Evolutionary conservation across 2,797 vertebrate species (phyloP).

Genomic region (Sitta carolinensis): DNA sequence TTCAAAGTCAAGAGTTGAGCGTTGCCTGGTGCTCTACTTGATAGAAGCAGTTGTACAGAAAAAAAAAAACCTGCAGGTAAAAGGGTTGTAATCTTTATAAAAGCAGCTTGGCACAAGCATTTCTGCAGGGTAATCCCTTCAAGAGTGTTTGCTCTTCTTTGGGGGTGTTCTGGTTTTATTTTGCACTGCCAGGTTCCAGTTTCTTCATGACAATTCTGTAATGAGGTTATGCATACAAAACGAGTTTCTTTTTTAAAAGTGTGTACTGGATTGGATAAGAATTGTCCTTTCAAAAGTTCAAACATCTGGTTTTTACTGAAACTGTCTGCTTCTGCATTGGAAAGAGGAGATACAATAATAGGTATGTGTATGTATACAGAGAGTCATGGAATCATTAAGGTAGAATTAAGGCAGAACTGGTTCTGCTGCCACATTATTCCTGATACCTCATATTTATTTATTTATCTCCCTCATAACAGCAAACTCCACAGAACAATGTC

Average conservation of each 20-base stretch:
- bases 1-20: background rate
- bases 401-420: no score
- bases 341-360: background rate
- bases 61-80: no score
- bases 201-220: background rate
- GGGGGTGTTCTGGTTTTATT: background rate
- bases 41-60: background rate
- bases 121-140: background rate
- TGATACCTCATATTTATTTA: accelerated
- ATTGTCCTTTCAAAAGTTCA: background rate
- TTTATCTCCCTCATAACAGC: background rate
- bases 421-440: background rate
- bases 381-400: background rate
- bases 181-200: background rate
- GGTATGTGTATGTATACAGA: accelerated
- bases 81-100: background rate
- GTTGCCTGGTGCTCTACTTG: background rate
- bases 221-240: background rate
- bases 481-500: background rate
- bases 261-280: background rate
- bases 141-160: background rate
- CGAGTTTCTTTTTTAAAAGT: background rate
- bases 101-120: background rate
- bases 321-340: background rate
- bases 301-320: background rate